Percentiles rank a stretch among this genome's conserved stretches.
phyloP scores from a whole-genome alignment of 2,113 vertebrate species.

The Ovibos moschatus region DNA sequence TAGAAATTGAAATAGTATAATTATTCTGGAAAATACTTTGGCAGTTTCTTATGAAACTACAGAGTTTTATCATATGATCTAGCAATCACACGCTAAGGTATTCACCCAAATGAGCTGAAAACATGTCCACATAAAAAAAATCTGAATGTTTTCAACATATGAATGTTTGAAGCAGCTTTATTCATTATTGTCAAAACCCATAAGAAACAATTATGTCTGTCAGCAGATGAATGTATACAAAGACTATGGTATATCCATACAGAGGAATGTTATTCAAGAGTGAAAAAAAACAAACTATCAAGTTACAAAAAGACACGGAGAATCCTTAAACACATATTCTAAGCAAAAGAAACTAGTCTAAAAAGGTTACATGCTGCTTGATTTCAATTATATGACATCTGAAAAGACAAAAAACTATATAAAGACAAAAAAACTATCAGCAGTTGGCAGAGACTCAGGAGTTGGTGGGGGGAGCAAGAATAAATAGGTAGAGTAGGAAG shows the following conservation, averaged over 20 bases:
- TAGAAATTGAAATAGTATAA: background rate
- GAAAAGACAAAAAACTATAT: background rate
- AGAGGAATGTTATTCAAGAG: background rate
- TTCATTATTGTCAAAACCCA: background rate
- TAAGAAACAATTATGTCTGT: background rate
- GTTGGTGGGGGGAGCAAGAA: background rate
- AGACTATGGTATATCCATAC: background rate
- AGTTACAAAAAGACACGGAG: background rate
- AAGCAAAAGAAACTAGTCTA: background rate
- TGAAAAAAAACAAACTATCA: background rate
- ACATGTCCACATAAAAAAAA: background rate
- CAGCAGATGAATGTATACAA: background rate
- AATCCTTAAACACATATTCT: background rate
- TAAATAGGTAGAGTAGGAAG: background rate
- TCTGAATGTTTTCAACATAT: background rate
- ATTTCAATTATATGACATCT: background rate
- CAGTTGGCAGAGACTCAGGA: background rate
- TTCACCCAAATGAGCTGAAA: background rate
- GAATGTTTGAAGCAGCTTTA: background rate
- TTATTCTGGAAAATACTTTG: background rate
- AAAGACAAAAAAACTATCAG: background rate
- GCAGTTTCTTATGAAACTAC: background rate
- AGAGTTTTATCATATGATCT: background rate
- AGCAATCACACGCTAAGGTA: background rate
- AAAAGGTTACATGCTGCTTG: background rate